Evolutionary conservation across 1,140 invertebrate species (phyloP).

Genomic region (Samia ricini): DNA sequence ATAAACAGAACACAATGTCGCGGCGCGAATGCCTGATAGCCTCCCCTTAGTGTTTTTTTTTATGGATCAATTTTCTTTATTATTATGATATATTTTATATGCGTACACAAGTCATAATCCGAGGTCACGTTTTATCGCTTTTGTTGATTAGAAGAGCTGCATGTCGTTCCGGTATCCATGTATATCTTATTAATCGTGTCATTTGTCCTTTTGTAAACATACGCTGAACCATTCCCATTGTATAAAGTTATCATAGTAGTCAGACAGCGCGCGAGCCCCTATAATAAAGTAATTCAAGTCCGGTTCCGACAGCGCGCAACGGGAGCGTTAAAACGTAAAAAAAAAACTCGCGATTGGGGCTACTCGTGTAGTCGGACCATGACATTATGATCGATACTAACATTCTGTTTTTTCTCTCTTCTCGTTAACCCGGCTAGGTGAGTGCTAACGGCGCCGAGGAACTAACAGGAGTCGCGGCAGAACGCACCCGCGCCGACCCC

Average conservation of each 20-base stretch:
- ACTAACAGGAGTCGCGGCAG: constrained; percentile 65
- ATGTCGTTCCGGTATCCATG: constrained; percentile 48
- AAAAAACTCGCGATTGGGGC: constrained; percentile 50
- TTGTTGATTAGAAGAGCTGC: constrained; percentile 56
- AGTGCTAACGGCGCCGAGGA: constrained; percentile 81
- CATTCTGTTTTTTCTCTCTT: constrained; percentile 78
- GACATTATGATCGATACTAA: constrained; percentile 78
- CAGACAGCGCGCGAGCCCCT: no score
- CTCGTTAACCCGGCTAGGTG: constrained; percentile 81
- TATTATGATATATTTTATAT: constrained; percentile 50
- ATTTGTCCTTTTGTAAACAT: not conserved
- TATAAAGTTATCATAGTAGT: not conserved
- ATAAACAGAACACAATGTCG: constrained; percentile 56
- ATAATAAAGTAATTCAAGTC: constrained; percentile 10
- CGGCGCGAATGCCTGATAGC: constrained; percentile 77
- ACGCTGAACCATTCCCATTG: not conserved
- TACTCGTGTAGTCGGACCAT: constrained; percentile 67
- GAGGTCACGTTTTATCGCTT: constrained; percentile 69
- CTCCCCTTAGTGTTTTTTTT: constrained; percentile 54
- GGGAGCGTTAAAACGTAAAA: not conserved
- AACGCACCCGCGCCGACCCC: constrained; percentile 44
- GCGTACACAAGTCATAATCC: constrained; percentile 65
- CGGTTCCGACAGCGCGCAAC: constrained; percentile 20
- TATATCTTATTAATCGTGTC: constrained; percentile 11
- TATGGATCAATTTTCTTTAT: constrained; percentile 40